These are phyloP conservation scores for Notolabrus celidotus DNA, from an alignment of 2,797 vertebrate species.

Conservation along the genomic window DNA sequence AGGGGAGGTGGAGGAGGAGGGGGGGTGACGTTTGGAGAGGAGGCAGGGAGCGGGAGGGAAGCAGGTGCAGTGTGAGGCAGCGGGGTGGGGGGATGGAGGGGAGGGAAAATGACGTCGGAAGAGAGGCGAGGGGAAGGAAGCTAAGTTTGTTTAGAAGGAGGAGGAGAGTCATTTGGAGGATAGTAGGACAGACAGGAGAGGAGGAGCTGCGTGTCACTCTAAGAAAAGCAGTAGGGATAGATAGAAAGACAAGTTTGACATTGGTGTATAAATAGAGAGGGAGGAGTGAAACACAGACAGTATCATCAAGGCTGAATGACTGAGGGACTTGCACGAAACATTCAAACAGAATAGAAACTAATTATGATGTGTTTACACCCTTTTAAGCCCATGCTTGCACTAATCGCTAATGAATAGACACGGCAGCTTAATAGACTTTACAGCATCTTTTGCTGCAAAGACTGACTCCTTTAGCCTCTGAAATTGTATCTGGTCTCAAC, in stretches of 20 bases:
- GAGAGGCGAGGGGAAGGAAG: conserved; percentile 58
- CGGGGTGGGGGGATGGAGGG: conserved; percentile 4
- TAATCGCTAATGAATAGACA: conserved; percentile 29
- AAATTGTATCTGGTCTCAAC: background rate
- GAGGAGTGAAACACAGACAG: conserved; percentile 21
- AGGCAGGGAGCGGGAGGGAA: conserved; percentile 70
- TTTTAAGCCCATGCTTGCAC: conserved; percentile 4
- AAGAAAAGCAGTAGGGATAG: conserved; percentile 41
- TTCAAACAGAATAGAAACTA: conserved; percentile 9
- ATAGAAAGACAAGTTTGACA: conserved; percentile 62
- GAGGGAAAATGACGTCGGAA: conserved; percentile 49
- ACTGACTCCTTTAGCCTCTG: conserved; percentile 2
- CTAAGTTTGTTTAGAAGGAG: conserved; percentile 58
- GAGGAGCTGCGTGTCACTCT: conserved; percentile 56
- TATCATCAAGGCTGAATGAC: conserved; percentile 28
- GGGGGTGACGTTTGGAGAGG: conserved; percentile 72
- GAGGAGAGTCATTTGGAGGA: conserved; percentile 71
- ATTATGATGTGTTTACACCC: background rate
- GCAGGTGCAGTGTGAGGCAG: conserved; percentile 73
- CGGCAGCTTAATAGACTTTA: background rate
- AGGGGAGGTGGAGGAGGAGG: conserved; percentile 79
- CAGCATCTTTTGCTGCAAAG: conserved; percentile 2
- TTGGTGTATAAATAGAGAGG: conserved; percentile 61
- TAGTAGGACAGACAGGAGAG: conserved; percentile 51
- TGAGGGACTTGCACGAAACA: conserved; percentile 17